Percentiles rank a stretch among this genome's conserved stretches.
Conservation (phyloP, 2,797 vertebrate species). For the Myotis findleyi region DNA sequence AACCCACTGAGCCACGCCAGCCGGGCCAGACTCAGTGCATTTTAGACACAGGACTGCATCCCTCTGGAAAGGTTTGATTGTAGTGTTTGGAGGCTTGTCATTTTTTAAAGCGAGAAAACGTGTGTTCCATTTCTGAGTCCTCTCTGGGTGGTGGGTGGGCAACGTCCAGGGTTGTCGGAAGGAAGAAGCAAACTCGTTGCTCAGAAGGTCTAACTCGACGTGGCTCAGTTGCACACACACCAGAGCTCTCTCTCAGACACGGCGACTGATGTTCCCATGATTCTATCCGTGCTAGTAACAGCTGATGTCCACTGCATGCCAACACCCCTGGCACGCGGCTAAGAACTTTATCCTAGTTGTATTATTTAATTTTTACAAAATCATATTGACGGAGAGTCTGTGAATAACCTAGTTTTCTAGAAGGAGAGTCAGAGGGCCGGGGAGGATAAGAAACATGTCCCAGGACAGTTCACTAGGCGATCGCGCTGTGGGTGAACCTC, state of each 20-base stretch:
- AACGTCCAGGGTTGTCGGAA: background rate
- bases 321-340: background rate
- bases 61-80: background rate
- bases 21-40: background rate
- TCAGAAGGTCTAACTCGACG: background rate
- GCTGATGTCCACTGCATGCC: background rate
- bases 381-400: background rate
- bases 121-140: background rate
- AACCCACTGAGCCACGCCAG: no score
- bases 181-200: background rate
- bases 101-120: background rate
- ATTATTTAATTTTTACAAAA: background rate
- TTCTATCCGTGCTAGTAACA: background rate
- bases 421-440: background rate
- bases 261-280: background rate
- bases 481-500: background rate
- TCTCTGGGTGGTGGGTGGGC: background rate
- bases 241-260: background rate
- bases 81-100: background rate
- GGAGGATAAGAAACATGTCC: background rate
- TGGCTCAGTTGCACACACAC: background rate
- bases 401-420: background rate
- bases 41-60: constrained; percentile 41
- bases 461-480: background rate
- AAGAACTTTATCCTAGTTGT: background rate